Evolutionary conservation across 2,888 invertebrate genomes (phyloP).

Genomic region (Polymixis lichenea): DNA sequence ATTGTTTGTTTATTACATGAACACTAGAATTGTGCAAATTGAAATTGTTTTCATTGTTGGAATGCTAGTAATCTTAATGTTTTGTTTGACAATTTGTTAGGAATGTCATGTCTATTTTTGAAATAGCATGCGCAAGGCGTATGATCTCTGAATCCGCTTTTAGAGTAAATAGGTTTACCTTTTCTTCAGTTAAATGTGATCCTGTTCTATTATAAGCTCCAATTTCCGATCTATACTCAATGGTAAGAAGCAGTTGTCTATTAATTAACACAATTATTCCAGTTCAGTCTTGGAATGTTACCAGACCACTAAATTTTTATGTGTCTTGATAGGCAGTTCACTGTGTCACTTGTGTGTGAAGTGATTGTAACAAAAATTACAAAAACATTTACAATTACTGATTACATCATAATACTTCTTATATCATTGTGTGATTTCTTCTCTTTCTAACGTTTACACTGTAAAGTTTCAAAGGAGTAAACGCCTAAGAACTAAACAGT

Average conservation of each 20-base stretch:
- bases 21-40: conserved; percentile 71
- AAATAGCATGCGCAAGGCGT: conserved; percentile 35
- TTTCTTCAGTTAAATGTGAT: background rate
- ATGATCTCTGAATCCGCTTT: conserved; percentile 10
- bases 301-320: conserved; percentile 28
- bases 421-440: conserved; percentile 24
- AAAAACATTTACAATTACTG: conserved; percentile 36
- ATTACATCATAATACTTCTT: conserved; percentile 25
- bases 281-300: conserved; percentile 33
- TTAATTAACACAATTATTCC: background rate
- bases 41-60: conserved; percentile 64
- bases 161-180: background rate
- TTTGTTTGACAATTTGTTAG: conserved; percentile 47
- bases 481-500: too few relatives aligned
- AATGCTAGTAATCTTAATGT: conserved; percentile 59
- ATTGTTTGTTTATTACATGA: conserved; percentile 78
- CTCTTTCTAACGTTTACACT: background rate
- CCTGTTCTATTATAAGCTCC: background rate
- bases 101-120: conserved; percentile 47
- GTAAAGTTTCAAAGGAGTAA: background rate
- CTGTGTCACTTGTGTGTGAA: conserved; percentile 32
- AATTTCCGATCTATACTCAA: background rate
- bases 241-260: background rate
- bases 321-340: conserved; percentile 53
- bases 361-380: conserved; percentile 48